These are phyloP conservation scores for Drosophila ficusphila DNA, from an alignment of 1,140 invertebrate genomes.

Conservation along the genomic window DNA sequence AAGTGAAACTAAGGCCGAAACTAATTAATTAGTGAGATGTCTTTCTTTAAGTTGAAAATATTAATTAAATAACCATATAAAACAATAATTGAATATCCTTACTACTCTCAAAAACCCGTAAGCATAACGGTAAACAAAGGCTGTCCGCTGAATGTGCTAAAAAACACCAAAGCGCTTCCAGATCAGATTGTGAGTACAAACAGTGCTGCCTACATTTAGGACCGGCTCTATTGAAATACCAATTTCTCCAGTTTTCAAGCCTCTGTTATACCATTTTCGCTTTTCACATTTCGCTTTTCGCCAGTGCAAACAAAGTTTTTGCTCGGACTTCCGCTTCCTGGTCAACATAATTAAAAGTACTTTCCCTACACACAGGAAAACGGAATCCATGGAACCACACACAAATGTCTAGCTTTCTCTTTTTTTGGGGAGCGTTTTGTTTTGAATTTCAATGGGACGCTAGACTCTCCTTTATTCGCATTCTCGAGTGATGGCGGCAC, in stretches of 20 bases:
- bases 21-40: background rate
- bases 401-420: conserved; percentile 21
- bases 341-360: conserved; percentile 77
- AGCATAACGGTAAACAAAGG: conserved; percentile 2
- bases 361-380: conserved; percentile 36
- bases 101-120: background rate
- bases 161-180: conserved; percentile 1
- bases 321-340: conserved; percentile 69
- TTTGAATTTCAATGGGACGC: conserved; percentile 63
- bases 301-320: conserved; percentile 39
- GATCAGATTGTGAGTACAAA: background rate
- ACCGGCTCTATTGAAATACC: background rate
- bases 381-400: background rate
- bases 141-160: background rate
- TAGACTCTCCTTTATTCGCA: conserved; percentile 19
- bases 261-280: too few relatives aligned
- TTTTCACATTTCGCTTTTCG: conserved; percentile 26
- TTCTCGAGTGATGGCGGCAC: background rate
- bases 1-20: background rate
- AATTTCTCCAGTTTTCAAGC: background rate
- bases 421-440: conserved; percentile 35
- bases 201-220: conserved; percentile 9
- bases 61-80: background rate
- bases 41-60: background rate
- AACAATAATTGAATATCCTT: background rate